Percentiles rank a stretch among this genome's conserved stretches.
Conservation (phyloP, 2,113 vertebrate genomes). For the Nothoprocta perdicaria region DNA sequence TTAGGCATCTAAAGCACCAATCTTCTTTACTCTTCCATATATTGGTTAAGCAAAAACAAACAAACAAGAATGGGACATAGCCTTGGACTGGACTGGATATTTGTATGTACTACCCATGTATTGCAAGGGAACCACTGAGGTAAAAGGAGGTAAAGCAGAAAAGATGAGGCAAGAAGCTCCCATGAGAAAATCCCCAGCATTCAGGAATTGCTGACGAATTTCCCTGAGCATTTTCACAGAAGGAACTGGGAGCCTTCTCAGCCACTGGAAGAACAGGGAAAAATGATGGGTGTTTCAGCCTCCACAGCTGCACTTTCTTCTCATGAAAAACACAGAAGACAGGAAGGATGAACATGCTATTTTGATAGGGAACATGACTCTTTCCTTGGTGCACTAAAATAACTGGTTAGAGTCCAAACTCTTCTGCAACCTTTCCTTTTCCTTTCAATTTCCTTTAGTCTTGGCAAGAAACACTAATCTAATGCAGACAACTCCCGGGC, state of each 20-base stretch:
- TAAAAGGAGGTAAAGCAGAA: neutral
- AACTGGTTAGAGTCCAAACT: neutral
- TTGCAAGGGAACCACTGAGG: neutral
- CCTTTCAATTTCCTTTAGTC: constrained; percentile 14
- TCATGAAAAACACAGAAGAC: neutral
- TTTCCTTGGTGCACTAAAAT: neutral
- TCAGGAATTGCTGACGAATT: neutral
- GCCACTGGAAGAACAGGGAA: neutral
- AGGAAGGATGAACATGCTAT: neutral
- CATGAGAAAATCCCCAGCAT: neutral
- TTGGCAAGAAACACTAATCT: constrained; percentile 20
- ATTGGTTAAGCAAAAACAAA: neutral
- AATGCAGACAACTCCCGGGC: neutral
- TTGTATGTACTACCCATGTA: accelerated
- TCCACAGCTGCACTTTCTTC: neutral
- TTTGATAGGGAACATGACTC: neutral
- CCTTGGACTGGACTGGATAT: neutral
- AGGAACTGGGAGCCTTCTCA: neutral
- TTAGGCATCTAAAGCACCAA: neutral
- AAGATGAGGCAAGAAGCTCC: neutral
- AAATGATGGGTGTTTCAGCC: neutral
- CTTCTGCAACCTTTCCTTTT: neutral
- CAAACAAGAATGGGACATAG: neutral
- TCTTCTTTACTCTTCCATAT: neutral
- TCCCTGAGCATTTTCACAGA: neutral